These are phyloP conservation scores for Agrenia bidenticulata DNA, from an alignment of 2,888 invertebrate species.

Conservation along the genomic window DNA sequence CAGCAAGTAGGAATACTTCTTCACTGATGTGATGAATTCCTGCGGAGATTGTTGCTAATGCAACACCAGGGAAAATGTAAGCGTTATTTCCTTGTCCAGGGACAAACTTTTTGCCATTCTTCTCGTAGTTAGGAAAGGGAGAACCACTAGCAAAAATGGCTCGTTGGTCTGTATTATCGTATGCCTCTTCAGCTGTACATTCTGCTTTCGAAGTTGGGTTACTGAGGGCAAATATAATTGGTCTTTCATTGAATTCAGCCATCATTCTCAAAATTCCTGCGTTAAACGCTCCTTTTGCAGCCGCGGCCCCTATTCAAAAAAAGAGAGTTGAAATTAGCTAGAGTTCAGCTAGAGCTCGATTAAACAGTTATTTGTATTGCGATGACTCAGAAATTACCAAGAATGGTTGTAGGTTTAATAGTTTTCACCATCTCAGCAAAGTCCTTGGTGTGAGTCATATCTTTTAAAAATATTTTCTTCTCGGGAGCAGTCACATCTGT, in stretches of 20 bases:
- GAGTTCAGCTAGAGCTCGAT: too few relatives aligned
- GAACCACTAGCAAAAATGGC: constrained; percentile 95
- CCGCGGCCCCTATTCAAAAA: constrained; percentile 74
- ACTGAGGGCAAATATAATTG: constrained; percentile 95
- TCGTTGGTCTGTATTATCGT: constrained; percentile 75
- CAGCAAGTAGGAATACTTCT: constrained; percentile 89
- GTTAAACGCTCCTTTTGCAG: constrained; percentile 91
- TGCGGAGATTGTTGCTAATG: constrained; percentile 88
- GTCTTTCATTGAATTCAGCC: constrained; percentile 60
- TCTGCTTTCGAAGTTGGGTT: constrained; percentile 98
- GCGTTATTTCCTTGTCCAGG: constrained; percentile 98
- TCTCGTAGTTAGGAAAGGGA: constrained; percentile 83
- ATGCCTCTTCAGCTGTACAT: constrained; percentile 99
- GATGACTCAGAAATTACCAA: constrained; percentile 65
- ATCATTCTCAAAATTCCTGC: constrained; percentile 67
- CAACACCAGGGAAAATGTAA: constrained; percentile 94
- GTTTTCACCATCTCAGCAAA: constrained; percentile 76
- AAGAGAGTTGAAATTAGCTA: neutral
- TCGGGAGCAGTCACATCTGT: constrained; percentile 74
- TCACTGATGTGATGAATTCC: constrained; percentile 92
- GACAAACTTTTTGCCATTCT: constrained; percentile 75
- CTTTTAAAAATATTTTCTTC: constrained; percentile 79
- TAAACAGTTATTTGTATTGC: neutral
- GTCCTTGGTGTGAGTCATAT: constrained; percentile 71
- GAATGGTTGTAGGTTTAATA: constrained; percentile 84